Evolutionary conservation across 1,140 invertebrate genomes (phyloP), one percentile per base, ranked within the genome.

Genomic region (Drosophila murphyi): DNA sequence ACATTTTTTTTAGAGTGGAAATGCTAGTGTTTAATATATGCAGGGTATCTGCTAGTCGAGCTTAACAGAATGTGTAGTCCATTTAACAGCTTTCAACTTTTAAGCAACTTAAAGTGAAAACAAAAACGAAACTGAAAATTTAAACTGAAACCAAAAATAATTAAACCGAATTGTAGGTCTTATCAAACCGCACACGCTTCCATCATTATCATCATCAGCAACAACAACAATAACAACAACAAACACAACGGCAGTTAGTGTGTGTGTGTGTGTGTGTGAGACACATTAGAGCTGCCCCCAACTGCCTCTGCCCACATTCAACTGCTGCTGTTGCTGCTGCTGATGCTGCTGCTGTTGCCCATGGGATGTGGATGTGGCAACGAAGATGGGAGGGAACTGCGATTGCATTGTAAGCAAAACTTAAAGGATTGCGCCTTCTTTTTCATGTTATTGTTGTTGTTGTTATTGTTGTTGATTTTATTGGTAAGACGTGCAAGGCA

Each of bases 181-280:
- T 87, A 87, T 87, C 83, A 88, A 88, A 82, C 82, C 82, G 69
- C 83, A 87, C 82, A 87, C 83, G 83, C 82, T 72, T 37, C 69
- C 78, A 82, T 82, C 81, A 72, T 54, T 45, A 65, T 41, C 48
- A 60, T n/a, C 48, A 54, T 37, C 62, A 59, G 8, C 35, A 31
- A 41, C 45, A 69, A 43, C 34, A 50, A 5, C 76, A 63, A 37
- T 29, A 20, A 5, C 35, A 31, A 41, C 45, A 69, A 43, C 34
- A 50, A 5, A 71, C 59, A 37, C 35, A 37, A 37, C 35, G 8
- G 0, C 4, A 37, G 5, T 2, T 8, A 37, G 32, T 50, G 59
- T 43, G 60, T 50, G 52, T 34, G 31, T 12, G 31, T 59, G 35
- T 45, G 7, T 12, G 48, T 87, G 82, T n/a, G n/a, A n/a, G n/a